Base-by-base conservation (phyloP, 2,888 invertebrate genomes). In the Nemapogon koenigi region DNA sequence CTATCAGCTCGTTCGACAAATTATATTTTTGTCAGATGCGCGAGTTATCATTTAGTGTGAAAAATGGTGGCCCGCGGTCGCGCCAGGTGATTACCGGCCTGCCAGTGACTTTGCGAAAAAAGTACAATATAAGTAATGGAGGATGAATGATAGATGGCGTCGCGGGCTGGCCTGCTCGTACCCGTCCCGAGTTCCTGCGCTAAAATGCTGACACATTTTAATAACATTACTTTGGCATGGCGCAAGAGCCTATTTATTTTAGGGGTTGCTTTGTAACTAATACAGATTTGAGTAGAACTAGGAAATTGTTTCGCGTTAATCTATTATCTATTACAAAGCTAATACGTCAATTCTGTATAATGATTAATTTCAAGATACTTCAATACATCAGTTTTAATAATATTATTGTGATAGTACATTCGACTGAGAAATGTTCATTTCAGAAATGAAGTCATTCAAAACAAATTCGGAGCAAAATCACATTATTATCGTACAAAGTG, bases 121-220 rank as follows among this genome's bases (percentile, higher is more conserved):
- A 75, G 69, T 70, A 78, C 76, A 78, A 76, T 76, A 75, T 78
- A 76, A 75, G 78, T 78, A 78, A 78, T 78, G 76, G 78, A 72
- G 73, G 73, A 76, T 76, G 72, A 71, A 75, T 78, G 78, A 78
- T 78, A 76, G 73, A 78, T 75, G 68, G 72, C 67, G 62, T 53
- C 49, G 52, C 57, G 55, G 54, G 26, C 18, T 19, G 50, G 45
- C 51, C 49, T 48, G 16, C 57, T 52, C 52, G 47, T 57, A 53
- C 52, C 32, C 37, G 26, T 25, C 48, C 43, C 32, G 37, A 18
- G 14, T 16, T 17, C 51, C 55, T 53, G 51, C 50, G 57, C 61
- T 63, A 72, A 76, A 76, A 68, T 70, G 76, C 75, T 75, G 76
- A 76, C 76, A 75, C 75, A 75, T 72, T 75, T 78, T 75, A 76